Evolutionary conservation across 1,140 invertebrate genomes (phyloP), one percentile per base, ranked within the genome.

Genomic region (Melipona quadrifasciata): DNA sequence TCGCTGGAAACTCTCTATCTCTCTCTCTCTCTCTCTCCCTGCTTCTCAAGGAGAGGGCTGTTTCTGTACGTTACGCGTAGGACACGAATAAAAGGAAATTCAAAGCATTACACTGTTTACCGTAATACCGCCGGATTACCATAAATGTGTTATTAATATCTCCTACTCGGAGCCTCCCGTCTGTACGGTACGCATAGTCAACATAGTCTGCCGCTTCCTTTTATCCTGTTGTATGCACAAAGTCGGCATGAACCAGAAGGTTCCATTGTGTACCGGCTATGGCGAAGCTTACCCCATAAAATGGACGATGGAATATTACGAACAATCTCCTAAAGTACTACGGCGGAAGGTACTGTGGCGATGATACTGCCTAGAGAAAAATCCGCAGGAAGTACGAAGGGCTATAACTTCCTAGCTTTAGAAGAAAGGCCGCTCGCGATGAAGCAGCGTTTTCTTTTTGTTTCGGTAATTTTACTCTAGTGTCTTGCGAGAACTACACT

Each of bases 101-200:
- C 39, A 17, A 71, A 80, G 83, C 67, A 89, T 90, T 91, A 90
- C 77, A 91, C 76, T 89, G 87, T 92, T 93, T 92, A 86, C 84
- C 82, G 85, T 91, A 92, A 91, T 93, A 90, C 82, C 83, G 75
- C 53, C 65, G 68, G 88, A 92, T 92, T 92, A 92, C 77, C 82
- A 85, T 89, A 91, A 92, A 92, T 90, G 89, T 86, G 87, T 91
- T 93, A 91, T 92, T 93, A 93, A 93, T 93, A 93, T 92, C 91
- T 91, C 82, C 85, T 76, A 57, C 31, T 47, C 76, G 57, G 68
- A 67, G 75, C 70, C 64, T 70, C 31, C 78, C 53, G 39, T 55
- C 80, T 80, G 82, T 81, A 75, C 83, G 75, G 21, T 78, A 24
- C 39, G 39, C 68, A 27, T 81, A 87, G 90, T 90, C 86, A 89